Conservation (phyloP, 2,888 invertebrate species). For the Lissonota sp. region DNA sequence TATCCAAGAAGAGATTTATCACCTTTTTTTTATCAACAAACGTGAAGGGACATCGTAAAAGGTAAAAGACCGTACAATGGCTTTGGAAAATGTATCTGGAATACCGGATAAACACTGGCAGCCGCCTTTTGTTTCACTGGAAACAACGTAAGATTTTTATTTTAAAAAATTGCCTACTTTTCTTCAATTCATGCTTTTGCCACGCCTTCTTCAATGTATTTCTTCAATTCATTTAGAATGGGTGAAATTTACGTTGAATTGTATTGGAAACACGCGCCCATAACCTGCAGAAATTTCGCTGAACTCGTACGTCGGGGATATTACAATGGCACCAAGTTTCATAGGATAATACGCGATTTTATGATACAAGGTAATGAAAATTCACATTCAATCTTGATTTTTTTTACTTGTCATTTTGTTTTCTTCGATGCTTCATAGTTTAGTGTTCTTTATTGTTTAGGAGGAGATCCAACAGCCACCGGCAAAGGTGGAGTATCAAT, state of each 20-base stretch:
- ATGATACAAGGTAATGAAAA: slow-evolving; percentile 91
- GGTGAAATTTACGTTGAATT: slow-evolving; percentile 96
- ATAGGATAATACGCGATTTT: slow-evolving; percentile 96
- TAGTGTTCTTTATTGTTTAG: slow-evolving; percentile 69
- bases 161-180: background rate
- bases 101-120: slow-evolving; percentile 96
- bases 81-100: slow-evolving; percentile 86
- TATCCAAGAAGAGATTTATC: no score
- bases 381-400: no score
- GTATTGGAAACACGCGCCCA: slow-evolving; percentile 99
- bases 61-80: slow-evolving; percentile 68
- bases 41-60: background rate
- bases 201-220: background rate
- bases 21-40: no score
- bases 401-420: no score
- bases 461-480: slow-evolving; percentile 98
- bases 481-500: slow-evolving; percentile 98
- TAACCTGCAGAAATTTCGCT: slow-evolving; percentile 98
- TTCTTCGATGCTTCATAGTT: no score
- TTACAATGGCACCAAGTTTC: slow-evolving; percentile 98
- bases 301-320: slow-evolving; percentile 96
- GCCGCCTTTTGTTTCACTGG: slow-evolving; percentile 92
- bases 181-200: background rate
- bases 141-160: slow-evolving; percentile 90
- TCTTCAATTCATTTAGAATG: slow-evolving; percentile 88